phyloP scores from a whole-genome alignment of 2,113 vertebrate species.

The Raja brachyura region DNA sequence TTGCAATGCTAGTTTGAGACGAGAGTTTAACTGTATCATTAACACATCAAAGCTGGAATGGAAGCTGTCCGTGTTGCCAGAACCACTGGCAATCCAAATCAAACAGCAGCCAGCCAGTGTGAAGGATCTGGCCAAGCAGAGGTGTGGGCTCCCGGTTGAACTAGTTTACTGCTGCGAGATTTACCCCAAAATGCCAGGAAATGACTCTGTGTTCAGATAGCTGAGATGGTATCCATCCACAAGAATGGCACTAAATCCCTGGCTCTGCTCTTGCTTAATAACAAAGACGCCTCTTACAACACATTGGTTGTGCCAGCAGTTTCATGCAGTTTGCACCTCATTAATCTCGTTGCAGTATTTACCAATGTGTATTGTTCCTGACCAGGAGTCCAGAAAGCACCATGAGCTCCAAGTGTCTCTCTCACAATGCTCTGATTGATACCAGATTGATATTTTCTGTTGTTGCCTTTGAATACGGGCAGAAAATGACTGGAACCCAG shows the following conservation, averaged over 20 bases:
- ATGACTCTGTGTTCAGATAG: background rate
- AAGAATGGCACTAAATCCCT: background rate
- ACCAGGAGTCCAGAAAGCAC: background rate
- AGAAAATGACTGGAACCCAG: background rate
- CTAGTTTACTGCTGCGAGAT: background rate
- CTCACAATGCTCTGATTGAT: background rate
- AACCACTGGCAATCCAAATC: background rate
- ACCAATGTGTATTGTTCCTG: background rate
- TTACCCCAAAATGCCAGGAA: background rate
- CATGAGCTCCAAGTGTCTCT: background rate
- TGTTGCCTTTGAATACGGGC: background rate
- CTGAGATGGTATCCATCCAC: background rate
- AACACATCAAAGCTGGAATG: background rate
- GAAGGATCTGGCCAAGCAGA: background rate
- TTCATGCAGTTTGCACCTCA: background rate
- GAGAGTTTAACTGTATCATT: background rate
- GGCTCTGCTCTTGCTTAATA: background rate
- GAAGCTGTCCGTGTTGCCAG: background rate
- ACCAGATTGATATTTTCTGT: background rate
- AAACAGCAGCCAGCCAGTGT: background rate
- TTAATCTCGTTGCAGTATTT: background rate
- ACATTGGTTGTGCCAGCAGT: background rate
- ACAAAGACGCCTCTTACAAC: background rate
- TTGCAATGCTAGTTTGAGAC: background rate
- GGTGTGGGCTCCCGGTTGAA: background rate